These are phyloP conservation scores for Henricia sp. DNA, from an alignment of 53 echinoderm and acorn worm species.

Conservation along the genomic window DNA sequence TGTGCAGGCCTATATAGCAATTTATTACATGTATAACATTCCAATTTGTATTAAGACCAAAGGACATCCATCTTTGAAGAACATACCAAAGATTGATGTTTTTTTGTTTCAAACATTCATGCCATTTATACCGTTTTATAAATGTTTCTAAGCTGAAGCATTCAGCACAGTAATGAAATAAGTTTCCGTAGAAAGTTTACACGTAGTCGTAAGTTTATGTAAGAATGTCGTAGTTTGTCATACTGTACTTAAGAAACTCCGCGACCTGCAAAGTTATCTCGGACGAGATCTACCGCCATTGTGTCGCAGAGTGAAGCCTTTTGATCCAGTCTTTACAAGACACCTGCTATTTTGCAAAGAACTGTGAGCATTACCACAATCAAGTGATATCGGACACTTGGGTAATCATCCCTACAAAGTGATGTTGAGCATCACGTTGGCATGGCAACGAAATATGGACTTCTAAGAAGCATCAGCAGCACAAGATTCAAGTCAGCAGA, in stretches of 20 bases:
- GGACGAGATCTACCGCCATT: neutral
- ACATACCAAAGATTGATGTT: conserved; percentile 45
- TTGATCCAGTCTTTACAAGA: conserved; percentile 49
- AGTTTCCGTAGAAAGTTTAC: too few species aligned
- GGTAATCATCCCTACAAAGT: neutral
- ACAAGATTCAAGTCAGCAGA: conserved; percentile 38
- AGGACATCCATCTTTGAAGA: conserved; percentile 49
- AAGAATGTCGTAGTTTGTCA: neutral
- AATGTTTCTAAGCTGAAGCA: neutral
- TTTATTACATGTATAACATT: too few species aligned
- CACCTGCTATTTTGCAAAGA: conserved; percentile 23
- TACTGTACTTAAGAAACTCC: neutral
- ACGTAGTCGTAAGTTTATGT: neutral
- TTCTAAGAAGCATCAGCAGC: conserved; percentile 19
- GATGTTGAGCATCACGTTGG: conserved; percentile 36
- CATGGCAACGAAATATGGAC: conserved; percentile 27
- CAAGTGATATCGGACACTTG: conserved; percentile 50
- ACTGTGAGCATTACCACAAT: conserved; percentile 13
- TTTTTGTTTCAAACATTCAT: neutral
- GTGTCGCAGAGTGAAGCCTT: neutral
- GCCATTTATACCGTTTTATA: neutral
- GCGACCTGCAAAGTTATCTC: neutral
- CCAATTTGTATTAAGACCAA: too few species aligned
- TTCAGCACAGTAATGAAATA: neutral
- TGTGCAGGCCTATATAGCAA: too few species aligned